Conservation (phyloP, 1,140 invertebrate species). For the Phymorhynchus buccinoides region DNA sequence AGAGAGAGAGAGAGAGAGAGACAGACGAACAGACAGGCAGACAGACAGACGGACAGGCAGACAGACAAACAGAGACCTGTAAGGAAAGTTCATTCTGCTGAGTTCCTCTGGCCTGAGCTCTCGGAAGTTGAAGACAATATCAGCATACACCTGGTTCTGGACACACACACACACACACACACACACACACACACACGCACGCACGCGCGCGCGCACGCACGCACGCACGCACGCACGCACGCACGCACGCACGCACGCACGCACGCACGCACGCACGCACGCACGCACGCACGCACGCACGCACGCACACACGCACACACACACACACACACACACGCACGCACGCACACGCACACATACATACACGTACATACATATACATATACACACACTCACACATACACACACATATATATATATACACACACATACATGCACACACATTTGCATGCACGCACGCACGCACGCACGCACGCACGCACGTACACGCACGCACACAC, state of each 20-base stretch:
- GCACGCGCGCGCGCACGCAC: not conserved
- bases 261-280: too few species aligned
- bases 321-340: not conserved
- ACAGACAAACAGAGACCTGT: too few species aligned
- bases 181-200: not conserved
- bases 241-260: too few species aligned
- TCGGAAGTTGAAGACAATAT: constrained; percentile 29
- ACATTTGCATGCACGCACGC: not conserved
- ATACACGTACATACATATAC: too few species aligned
- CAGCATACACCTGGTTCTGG: not conserved
- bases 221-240: too few species aligned
- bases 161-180: not conserved
- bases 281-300: too few species aligned
- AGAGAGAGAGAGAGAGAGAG: not conserved
- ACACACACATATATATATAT: too few species aligned
- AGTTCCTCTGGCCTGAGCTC: constrained; percentile 6
- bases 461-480: not conserved
- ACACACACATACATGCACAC: too few species aligned
- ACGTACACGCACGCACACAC: not conserved
- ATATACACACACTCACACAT: too few species aligned
- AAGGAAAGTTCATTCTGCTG: not conserved
- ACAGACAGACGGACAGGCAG: too few species aligned
- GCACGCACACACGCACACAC: too few species aligned
- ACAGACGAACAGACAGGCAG: too few species aligned
- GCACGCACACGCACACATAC: not conserved